Evolutionary conservation across 2,797 vertebrate species (phyloP), one percentile per base, ranked within the genome.

Genomic region (Semotilus atromaculatus): DNA sequence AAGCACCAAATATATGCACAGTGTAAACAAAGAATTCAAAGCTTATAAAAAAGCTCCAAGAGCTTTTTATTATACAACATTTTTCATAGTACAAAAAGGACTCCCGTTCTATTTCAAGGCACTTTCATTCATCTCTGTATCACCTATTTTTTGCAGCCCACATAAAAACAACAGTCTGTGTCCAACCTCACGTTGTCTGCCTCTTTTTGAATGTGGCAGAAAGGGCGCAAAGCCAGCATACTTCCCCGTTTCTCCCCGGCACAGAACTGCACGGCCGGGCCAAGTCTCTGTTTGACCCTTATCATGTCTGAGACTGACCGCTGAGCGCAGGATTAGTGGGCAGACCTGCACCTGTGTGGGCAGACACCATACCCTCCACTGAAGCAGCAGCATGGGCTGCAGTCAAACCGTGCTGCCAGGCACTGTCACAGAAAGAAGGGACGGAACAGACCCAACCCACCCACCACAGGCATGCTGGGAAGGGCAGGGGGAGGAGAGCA

Each of bases 281-380:
- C 87, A 87, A 80, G 81, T 89, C 87, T 87, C 87, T 80, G 74
- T 85, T 88, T 90, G 86, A 88, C 90, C 86, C 84, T 84, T 90
- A 81, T 87, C 83, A 81, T 88, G 88, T 88, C 45, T 83, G 85
- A 71, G 66, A 67, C 72, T 81, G 89, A 88, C 89, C 75, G 70
- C 85, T 84, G 87, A 67, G 81, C 19, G 31, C 79, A 51, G 84
- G 83, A 88, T 88, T 88, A 88, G 88, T 72, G 71, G 64, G 75
- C 66, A 58, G 64, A 77, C 48, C 68, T 81, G 72, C 78, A 58
- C 82, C 80, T 85, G 85, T 76, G 71, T 84, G 80, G 80, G 71
- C 11, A 31, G 26, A 85, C 66, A 78, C 66, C 79, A 66, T 77
- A 64, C 79, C 36, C 72, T 81, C 86, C 53, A n/a, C 83, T 74